Evolutionary conservation across 64 coral and sea anemone species (phyloP), one percentile per base, ranked within the genome.

Genomic region (Acropora tenuis): DNA sequence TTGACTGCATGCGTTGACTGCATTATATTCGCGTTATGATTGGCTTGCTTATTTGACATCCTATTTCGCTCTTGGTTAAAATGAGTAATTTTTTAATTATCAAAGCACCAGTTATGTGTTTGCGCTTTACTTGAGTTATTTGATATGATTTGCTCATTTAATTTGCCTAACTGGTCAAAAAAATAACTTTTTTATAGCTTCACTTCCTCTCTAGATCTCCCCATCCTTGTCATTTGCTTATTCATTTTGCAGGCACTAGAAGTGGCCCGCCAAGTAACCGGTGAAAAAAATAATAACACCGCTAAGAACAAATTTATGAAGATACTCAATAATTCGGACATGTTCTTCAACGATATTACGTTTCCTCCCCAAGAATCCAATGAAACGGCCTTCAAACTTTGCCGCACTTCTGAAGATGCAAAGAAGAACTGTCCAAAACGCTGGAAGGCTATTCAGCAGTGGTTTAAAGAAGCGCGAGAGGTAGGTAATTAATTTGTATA

Each of bases 351-450:
- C 65, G 77, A 93, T 5, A 80, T 48, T 18, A 1, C 80, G 10
- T 75, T 96, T 15, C 95, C 95, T 2, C 65, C 76, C 8, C 78
- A 90, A 18, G 95, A 96, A 74, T 96, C 95, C 4, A 80, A 82
- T 55, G 55, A 90, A 2, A 83, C 63, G 13, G 95, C 95, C 11
- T 93, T 87, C 74, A 93, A 88, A 47, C 76, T 90, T 46, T 96
- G 95, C 58, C 77, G 82, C 43, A 78, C 87, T n/a, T 82, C 68
- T 59, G 82, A 90, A 66, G 77, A 61, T 58, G 95, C 95, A 40
- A 90, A 71, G 74, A 80, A 66, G 3, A 30, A 82, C 48, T 93
- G 95, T 57, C 95, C 95, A 19, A 59, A 53, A 0, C 88, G 95
- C 20, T 96, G 95, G 95, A 43, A 20, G 2, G 95, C 87, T 5